phyloP scores from a whole-genome alignment of 2,113 vertebrate species.

The Calidris pygmaea region DNA sequence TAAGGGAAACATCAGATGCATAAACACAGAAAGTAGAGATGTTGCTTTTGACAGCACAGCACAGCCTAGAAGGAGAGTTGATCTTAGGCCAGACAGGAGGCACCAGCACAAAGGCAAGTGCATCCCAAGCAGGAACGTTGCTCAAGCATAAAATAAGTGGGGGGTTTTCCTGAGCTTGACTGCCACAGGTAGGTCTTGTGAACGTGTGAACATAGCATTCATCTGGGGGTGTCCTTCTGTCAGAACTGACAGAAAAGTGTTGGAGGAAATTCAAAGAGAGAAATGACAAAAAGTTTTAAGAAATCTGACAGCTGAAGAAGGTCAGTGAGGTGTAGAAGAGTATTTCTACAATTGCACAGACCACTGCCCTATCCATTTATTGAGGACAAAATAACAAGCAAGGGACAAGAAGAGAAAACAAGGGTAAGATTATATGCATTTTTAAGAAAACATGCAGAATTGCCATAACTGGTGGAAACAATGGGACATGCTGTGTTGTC shows the following conservation, averaged over 20 bases:
- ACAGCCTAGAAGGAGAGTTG: background rate
- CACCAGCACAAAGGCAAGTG: background rate
- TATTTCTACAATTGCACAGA: background rate
- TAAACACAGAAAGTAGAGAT: background rate
- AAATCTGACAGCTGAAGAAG: background rate
- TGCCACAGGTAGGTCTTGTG: background rate
- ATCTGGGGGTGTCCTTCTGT: background rate
- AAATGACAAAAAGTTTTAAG: background rate
- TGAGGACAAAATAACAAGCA: background rate
- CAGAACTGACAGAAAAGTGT: background rate
- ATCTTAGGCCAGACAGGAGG: background rate
- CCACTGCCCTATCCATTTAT: background rate
- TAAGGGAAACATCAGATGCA: background rate
- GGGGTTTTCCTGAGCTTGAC: background rate
- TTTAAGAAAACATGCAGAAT: background rate
- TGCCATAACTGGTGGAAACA: background rate
- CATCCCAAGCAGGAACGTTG: background rate
- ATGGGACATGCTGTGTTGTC: background rate
- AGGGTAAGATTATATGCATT: background rate
- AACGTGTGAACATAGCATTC: background rate
- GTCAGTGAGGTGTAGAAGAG: background rate
- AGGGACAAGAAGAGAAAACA: background rate
- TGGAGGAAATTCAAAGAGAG: background rate
- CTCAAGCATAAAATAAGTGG: background rate
- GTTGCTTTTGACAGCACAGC: background rate